phyloP scores from a whole-genome alignment of 2,888 invertebrate species.

The Archips xylosteana region DNA sequence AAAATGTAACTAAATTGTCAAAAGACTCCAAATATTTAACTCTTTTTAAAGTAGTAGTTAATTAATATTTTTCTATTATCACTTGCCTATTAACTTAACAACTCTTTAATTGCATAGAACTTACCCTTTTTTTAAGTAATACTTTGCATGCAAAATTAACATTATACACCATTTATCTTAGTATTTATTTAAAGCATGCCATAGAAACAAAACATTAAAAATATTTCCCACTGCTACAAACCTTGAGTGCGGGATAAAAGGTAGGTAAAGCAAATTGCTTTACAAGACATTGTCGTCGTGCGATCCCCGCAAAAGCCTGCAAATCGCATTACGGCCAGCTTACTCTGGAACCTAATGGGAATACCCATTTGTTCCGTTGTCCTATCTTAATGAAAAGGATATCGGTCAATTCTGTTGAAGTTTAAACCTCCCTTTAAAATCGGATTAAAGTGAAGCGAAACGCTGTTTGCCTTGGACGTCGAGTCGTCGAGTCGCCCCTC shows the following conservation, averaged over 20 bases:
- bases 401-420: conserved; percentile 49
- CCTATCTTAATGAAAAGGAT: conserved; percentile 55
- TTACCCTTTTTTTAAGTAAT: too few relatives aligned
- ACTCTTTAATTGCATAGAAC: too few relatives aligned
- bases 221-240: conserved; percentile 32
- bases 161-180: too few relatives aligned
- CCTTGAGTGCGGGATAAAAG: conserved; percentile 39
- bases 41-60: too few relatives aligned
- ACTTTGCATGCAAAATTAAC: too few relatives aligned
- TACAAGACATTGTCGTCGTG: conserved; percentile 43
- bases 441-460: conserved; percentile 39
- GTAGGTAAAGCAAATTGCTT: conserved; percentile 46
- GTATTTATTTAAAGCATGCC: too few relatives aligned
- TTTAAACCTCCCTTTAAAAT: conserved; percentile 48
- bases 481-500: neutral
- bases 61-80: too few relatives aligned
- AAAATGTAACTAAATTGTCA: too few relatives aligned
- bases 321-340: conserved; percentile 49
- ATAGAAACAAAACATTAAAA: conserved; percentile 8
- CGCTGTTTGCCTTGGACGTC: conserved; percentile 30
- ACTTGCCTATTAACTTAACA: too few relatives aligned
- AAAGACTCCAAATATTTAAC: too few relatives aligned
- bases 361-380: conserved; percentile 54
- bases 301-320: conserved; percentile 46
- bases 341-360: conserved; percentile 52